Conservation (phyloP, 2,113 vertebrate genomes). For the Toxotes jaculatrix region DNA sequence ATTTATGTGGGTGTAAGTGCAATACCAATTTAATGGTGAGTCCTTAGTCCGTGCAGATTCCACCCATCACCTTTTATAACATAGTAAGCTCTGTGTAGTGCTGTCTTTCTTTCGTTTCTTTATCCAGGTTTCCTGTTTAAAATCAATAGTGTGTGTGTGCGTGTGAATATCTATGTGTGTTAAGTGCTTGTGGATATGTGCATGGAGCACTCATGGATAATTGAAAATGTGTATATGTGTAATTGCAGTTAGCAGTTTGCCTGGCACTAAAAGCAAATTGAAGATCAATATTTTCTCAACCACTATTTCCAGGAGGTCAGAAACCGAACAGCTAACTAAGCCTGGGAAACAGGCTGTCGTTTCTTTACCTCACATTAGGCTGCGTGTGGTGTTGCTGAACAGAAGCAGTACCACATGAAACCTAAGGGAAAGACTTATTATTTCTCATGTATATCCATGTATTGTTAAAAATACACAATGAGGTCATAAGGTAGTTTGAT, state of each 20-base stretch:
- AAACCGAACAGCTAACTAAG: slow-evolving; percentile 47
- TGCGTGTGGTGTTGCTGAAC: not conserved
- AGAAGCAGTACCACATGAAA: not conserved
- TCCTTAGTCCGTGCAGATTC: slow-evolving; percentile 45
- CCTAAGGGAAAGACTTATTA: not conserved
- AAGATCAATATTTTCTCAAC: slow-evolving; percentile 66
- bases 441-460: not conserved
- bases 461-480: not conserved
- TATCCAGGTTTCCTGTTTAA: slow-evolving; percentile 42
- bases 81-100: slow-evolving; percentile 27
- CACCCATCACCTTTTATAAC: slow-evolving; percentile 30
- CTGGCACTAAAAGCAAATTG: slow-evolving; percentile 66
- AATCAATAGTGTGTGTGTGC: slow-evolving; percentile 51
- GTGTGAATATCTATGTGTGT: slow-evolving; percentile 12
- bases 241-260: slow-evolving; percentile 63
- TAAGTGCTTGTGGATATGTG: slow-evolving; percentile 37
- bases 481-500: not conserved
- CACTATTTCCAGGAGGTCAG: slow-evolving; percentile 62
- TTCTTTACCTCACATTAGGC: slow-evolving; percentile 15
- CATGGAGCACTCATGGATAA: slow-evolving; percentile 50
- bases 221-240: slow-evolving; percentile 68
- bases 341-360: slow-evolving; percentile 30
- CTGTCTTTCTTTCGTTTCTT: slow-evolving; percentile 38
- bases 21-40: slow-evolving; percentile 44
- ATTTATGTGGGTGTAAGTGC: slow-evolving; percentile 51